Evolutionary conservation across 1,140 invertebrate genomes (phyloP).

Genomic region (Drosophila pandora): DNA sequence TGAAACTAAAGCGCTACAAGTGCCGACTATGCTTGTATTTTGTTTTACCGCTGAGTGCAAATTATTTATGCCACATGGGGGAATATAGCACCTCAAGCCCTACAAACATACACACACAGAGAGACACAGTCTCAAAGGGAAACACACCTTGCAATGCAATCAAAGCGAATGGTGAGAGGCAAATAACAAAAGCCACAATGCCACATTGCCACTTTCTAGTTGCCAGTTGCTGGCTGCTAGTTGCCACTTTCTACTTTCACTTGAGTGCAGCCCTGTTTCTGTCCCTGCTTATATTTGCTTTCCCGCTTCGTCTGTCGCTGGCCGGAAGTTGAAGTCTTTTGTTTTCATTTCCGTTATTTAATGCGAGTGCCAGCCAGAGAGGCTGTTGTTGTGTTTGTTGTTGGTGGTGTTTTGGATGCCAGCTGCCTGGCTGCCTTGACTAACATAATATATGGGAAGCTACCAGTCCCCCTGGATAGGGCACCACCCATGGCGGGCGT

Average conservation of each 20-base stretch:
- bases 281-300: slow-evolving; percentile 9
- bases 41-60: slow-evolving; percentile 70
- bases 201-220: slow-evolving; percentile 60
- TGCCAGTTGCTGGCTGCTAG: slow-evolving; percentile 23
- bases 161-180: slow-evolving; percentile 56
- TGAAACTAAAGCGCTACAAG: slow-evolving; percentile 56
- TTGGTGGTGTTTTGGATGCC: slow-evolving; percentile 45
- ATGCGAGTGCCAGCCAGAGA: slow-evolving; percentile 64
- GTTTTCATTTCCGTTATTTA: slow-evolving; percentile 82
- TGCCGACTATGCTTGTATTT: slow-evolving; percentile 64
- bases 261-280: slow-evolving; percentile 54
- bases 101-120: not conserved
- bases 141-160: slow-evolving; percentile 63
- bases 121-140: not conserved
- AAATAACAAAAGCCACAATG: slow-evolving; percentile 70
- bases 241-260: slow-evolving; percentile 68
- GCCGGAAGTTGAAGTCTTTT: slow-evolving; percentile 78
- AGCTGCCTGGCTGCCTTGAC: slow-evolving; percentile 54
- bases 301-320: slow-evolving; percentile 4
- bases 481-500: too few relatives aligned
- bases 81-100: slow-evolving; percentile 18
- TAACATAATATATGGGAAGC: slow-evolving; percentile 70
- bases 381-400: slow-evolving; percentile 43
- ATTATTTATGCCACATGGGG: slow-evolving; percentile 77
- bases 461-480: not conserved